Evolutionary conservation across 2,113 vertebrate species (phyloP).

Genomic region (Bufo gargarizans): DNA sequence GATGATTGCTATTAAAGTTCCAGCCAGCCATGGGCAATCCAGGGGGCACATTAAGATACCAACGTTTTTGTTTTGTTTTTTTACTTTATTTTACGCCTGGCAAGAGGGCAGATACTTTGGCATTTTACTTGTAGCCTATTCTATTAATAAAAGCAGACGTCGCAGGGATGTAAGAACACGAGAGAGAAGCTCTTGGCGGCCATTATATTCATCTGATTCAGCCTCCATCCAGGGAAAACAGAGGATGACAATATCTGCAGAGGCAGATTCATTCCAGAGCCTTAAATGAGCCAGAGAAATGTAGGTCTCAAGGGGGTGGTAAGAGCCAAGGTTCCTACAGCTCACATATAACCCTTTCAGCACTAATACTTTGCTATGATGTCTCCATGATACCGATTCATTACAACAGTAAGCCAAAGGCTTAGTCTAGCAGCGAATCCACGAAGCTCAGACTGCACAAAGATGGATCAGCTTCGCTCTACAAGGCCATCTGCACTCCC

Average conservation of each 20-base stretch:
- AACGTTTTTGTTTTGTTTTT: not conserved
- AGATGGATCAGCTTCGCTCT: constrained; percentile 10
- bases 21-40: constrained; percentile 37
- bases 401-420: not conserved
- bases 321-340: constrained; percentile 47
- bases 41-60: constrained; percentile 2
- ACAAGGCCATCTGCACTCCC: constrained; percentile 11
- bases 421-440: not conserved
- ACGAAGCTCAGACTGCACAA: constrained; percentile 10
- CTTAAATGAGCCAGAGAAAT: constrained; percentile 52
- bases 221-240: constrained; percentile 31
- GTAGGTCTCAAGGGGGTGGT: constrained; percentile 29
- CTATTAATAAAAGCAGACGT: constrained; percentile 41
- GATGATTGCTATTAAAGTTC: constrained; percentile 56
- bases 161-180: not conserved
- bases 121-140: constrained; percentile 20
- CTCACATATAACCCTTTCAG: constrained; percentile 30
- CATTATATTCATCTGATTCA: constrained; percentile 19
- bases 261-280: constrained; percentile 30
- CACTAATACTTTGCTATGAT: not conserved
- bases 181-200: constrained; percentile 22
- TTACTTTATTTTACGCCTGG: not conserved
- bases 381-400: not conserved
- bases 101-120: not conserved
- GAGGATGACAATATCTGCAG: constrained; percentile 48